Evolutionary conservation across 2,888 invertebrate genomes (phyloP).

Genomic region (Lycaena phlaeas): DNA sequence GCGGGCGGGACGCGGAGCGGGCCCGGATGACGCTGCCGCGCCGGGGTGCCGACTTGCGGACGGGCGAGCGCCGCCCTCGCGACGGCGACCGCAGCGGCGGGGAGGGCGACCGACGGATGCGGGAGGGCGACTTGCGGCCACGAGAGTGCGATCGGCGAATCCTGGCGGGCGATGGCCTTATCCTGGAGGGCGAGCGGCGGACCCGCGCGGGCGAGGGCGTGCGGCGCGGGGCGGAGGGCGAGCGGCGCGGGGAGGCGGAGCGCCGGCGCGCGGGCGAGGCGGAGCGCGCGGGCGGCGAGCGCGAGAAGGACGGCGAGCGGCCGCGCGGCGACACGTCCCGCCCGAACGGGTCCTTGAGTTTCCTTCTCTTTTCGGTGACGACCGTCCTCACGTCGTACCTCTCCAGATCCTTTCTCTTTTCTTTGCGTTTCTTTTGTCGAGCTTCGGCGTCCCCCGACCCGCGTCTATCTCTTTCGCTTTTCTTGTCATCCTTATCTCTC

Average conservation of each 20-base stretch:
- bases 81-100: constrained; percentile 21
- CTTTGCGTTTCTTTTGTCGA: constrained; percentile 53
- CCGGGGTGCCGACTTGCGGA: constrained; percentile 20
- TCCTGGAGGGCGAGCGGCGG: constrained; percentile 15
- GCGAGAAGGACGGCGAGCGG: constrained; percentile 26
- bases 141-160: constrained; percentile 21
- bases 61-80: constrained; percentile 17
- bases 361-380: constrained; percentile 78
- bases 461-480: constrained; percentile 38
- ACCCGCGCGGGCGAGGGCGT: constrained; percentile 16
- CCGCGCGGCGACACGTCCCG: constrained; percentile 76
- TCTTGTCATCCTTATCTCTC: constrained; percentile 50
- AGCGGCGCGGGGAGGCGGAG: constrained; percentile 18
- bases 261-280: constrained; percentile 20
- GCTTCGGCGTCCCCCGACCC: constrained; percentile 30
- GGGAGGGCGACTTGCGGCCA: constrained; percentile 23
- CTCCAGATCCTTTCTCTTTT: constrained; percentile 83
- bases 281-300: constrained; percentile 21
- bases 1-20: constrained; percentile 21
- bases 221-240: constrained; percentile 16
- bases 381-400: constrained; percentile 88
- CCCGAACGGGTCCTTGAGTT: constrained; percentile 84
- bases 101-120: constrained; percentile 26
- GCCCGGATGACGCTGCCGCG: constrained; percentile 23
- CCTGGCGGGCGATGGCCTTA: constrained; percentile 30